Evolutionary conservation across 2,888 invertebrate genomes (phyloP).

Genomic region (Scaptomyza flava): DNA sequence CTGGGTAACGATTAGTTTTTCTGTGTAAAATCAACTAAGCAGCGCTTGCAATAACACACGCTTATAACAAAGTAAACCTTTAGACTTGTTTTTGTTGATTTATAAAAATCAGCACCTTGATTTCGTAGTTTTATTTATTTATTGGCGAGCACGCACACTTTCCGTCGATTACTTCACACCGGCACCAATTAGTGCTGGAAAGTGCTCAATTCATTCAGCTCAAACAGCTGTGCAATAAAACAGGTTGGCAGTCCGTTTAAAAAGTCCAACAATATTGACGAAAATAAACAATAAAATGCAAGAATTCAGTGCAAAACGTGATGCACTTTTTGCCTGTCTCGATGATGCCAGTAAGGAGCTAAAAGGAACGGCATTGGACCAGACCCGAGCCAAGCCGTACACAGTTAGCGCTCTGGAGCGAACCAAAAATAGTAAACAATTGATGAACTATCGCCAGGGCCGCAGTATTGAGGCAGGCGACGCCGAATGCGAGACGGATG

Average conservation of each 20-base stretch:
- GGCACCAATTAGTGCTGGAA: constrained; percentile 38
- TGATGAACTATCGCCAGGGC: constrained; percentile 70
- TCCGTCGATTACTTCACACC: constrained; percentile 44
- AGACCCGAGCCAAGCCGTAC: constrained; percentile 65
- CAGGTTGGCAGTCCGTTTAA: constrained; percentile 37
- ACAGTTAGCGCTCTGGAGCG: constrained; percentile 83
- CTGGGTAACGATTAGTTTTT: constrained; percentile 10
- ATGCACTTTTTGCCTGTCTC: constrained; percentile 89
- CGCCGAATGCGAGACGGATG: constrained; percentile 36
- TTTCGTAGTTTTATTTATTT: constrained; percentile 27
- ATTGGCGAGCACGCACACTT: constrained; percentile 39
- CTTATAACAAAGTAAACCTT: not conserved
- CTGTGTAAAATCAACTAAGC: not conserved
- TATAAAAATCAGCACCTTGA: constrained; percentile 28
- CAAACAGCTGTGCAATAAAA: constrained; percentile 29
- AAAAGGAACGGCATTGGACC: constrained; percentile 84
- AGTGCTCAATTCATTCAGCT: not conserved
- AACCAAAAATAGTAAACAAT: constrained; percentile 75
- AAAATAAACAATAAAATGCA: constrained; percentile 70
- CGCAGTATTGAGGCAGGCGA: constrained; percentile 36
- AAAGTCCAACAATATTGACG: constrained; percentile 72
- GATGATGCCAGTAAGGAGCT: constrained; percentile 87
- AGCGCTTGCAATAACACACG: not conserved
- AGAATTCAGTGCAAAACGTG: constrained; percentile 87
- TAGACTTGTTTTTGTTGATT: not conserved